Evolutionary conservation across 1,140 invertebrate species (phyloP), one percentile per base, ranked within the genome.

Genomic region (Tetramorium alpestre): DNA sequence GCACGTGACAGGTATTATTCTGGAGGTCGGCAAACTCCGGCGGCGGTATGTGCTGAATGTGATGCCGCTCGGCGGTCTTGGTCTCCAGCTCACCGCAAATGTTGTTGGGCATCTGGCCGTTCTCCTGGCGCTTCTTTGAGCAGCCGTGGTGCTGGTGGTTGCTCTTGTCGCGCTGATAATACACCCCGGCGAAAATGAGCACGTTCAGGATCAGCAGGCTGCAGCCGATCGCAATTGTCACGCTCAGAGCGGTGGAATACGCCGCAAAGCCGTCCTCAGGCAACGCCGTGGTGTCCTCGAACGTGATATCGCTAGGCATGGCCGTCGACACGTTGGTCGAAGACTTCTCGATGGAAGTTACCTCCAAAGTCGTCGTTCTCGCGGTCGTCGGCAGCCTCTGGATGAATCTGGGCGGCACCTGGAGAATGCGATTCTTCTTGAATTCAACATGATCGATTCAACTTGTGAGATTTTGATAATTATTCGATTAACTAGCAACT

Each of bases 191-290:
- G 92, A 99, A 99, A 90, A 99, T 98, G 13, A 99, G 95, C 0
- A 99, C 97, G 93, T 99, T 99, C 8, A 99, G 95, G 87, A 99
- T 98, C 18, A 99, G 96, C 33, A 99, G 94, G 4, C 98, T 98
- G 90, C 98, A 98, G 3, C 99, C 99, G 78, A 99, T 98, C n/a
- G 98, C 98, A 88, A 99, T 98, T 2, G 98, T 99, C 0, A 99
- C 97, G 93, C 98, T 98, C 8, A 99, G 94, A 0, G 98, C 98
- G 0, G 98, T 98, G 0, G 97, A 98, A 92, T 98, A 98, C 1
- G 97, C 97, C 0, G 98, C 97, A 89, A 98, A 98, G 1, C 98
- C 98, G 76, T 98, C 98, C 93, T 97, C 97, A 1, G 97, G 97
- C n/a, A 96, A 96, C 1, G 96, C 95, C 28, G 96, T 95, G 11